A percentile compares a stretch with the other conserved stretches of the same genome.
Conservation (phyloP, 1,140 invertebrate genomes). For the Rhizoglyphus robini region DNA sequence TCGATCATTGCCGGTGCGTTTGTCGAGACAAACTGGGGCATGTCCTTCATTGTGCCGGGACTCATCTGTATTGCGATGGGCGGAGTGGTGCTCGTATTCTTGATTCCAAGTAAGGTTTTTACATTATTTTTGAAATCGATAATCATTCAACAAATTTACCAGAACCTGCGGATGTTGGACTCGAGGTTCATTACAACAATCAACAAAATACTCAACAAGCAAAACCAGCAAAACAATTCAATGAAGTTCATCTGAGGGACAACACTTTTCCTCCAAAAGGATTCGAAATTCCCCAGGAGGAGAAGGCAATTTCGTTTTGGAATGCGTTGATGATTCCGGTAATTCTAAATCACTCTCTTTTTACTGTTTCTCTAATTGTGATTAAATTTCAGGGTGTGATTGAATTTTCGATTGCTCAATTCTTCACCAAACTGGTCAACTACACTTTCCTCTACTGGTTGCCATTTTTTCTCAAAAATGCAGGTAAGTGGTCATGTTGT, state of each 20-base stretch:
- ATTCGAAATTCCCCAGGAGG: too few species aligned
- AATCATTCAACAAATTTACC: background rate
- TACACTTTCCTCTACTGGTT: constrained; percentile 97
- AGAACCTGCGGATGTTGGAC: constrained; percentile 1
- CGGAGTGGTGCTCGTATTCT: constrained; percentile 66
- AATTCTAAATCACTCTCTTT: too few species aligned
- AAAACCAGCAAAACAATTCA: too few species aligned
- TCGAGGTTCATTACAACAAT: background rate
- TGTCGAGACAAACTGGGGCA: constrained; percentile 70
- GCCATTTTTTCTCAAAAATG: background rate
- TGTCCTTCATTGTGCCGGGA: constrained; percentile 87
- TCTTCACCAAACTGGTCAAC: constrained; percentile 90
- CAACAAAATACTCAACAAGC: too few species aligned
- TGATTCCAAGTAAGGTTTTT: constrained; percentile 40
- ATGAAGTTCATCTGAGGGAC: too few species aligned
- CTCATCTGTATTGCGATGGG: constrained; percentile 60
- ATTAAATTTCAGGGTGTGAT: constrained; percentile 79
- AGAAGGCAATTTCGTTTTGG: constrained; percentile 48
- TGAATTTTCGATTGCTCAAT: constrained; percentile 82
- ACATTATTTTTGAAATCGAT: background rate
- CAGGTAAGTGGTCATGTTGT: too few species aligned
- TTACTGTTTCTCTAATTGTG: too few species aligned
- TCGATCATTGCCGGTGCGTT: constrained; percentile 61
- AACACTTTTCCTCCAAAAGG: too few species aligned
- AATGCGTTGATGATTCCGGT: constrained; percentile 63